Evolutionary conservation across 2,888 invertebrate genomes (phyloP).

Genomic region (Noctua janthe): DNA sequence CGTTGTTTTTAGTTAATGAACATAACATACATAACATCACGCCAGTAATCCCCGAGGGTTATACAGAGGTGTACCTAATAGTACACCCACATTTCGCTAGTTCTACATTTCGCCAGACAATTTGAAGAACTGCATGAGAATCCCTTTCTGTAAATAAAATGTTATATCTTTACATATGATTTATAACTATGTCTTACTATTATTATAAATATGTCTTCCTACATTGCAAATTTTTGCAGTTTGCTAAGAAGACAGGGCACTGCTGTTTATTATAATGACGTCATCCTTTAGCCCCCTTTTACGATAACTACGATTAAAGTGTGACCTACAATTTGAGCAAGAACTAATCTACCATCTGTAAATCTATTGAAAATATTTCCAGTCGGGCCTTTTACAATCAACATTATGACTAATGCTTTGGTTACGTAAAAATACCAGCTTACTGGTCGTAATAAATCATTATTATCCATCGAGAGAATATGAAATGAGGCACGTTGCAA

Average conservation of each 20-base stretch:
- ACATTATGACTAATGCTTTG: constrained; percentile 14
- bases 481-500: constrained; percentile 51
- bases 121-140: not conserved
- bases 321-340: not conserved
- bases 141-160: not conserved
- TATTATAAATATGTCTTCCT: not conserved
- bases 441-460: constrained; percentile 49
- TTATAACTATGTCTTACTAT: not conserved
- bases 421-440: constrained; percentile 51
- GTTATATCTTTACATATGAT: not conserved
- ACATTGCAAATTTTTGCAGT: not conserved
- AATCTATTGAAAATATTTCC: constrained; percentile 15
- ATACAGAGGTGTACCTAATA: not conserved
- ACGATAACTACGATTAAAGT: not conserved
- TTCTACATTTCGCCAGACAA: not conserved
- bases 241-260: not conserved
- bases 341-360: constrained; percentile 7
- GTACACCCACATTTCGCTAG: not conserved
- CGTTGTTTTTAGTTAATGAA: not conserved
- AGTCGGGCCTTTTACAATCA: not conserved
- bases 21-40: not conserved
- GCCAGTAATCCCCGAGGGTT: not conserved
- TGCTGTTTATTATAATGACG: not conserved
- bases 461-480: constrained; percentile 57
- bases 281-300: not conserved